A percentile compares a stretch with the other conserved stretches of the same genome.
These are phyloP conservation scores for Alectoris magna DNA, from an alignment of 2,797 vertebrate species.

Conservation along the genomic window DNA sequence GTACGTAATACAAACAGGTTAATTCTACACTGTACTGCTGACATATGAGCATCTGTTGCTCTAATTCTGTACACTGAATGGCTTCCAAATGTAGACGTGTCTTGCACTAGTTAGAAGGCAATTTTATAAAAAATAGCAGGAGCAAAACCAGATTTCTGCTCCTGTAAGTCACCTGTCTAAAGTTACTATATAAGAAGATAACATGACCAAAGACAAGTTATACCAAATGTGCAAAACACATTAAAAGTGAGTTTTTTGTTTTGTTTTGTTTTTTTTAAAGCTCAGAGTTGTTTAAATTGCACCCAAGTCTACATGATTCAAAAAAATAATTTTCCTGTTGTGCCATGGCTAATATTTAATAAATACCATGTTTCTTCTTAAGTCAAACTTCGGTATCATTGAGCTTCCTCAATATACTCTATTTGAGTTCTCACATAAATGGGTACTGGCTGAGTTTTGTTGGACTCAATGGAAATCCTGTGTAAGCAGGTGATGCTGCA, in stretches of 20 bases:
- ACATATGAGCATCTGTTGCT: constrained; percentile 92
- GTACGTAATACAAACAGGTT: constrained; percentile 92
- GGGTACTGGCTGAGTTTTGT: constrained; percentile 98
- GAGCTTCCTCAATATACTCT: constrained; percentile 73
- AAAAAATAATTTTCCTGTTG: constrained; percentile 95
- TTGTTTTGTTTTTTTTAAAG: constrained; percentile 87
- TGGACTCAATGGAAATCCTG: constrained; percentile 96
- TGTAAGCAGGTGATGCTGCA: constrained; percentile 91
- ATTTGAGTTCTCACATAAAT: constrained; percentile 88
- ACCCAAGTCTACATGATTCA: constrained; percentile 95
- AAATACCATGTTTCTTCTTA: constrained; percentile 87
- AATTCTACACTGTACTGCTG: constrained; percentile 90
- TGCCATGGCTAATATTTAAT: constrained; percentile 94
- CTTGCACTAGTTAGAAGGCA: constrained; percentile 99
- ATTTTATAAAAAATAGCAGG: constrained; percentile 99
- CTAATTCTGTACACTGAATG: constrained; percentile 95
- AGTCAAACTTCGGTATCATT: constrained; percentile 61
- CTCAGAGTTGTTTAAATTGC: constrained; percentile 97
- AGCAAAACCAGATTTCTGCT: constrained; percentile 90
- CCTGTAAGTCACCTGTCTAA: constrained; percentile 96
- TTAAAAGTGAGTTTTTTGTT: constrained; percentile 90
- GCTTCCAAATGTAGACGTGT: constrained; percentile 98
- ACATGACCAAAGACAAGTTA: constrained; percentile 94
- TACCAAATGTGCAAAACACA: constrained; percentile 99
- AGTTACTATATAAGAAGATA: constrained; percentile 95